A percentile compares a stretch with the other conserved stretches of the same genome.
Conservation (phyloP, 2,888 invertebrate species). For the Hofmannophila pseudospretella region DNA sequence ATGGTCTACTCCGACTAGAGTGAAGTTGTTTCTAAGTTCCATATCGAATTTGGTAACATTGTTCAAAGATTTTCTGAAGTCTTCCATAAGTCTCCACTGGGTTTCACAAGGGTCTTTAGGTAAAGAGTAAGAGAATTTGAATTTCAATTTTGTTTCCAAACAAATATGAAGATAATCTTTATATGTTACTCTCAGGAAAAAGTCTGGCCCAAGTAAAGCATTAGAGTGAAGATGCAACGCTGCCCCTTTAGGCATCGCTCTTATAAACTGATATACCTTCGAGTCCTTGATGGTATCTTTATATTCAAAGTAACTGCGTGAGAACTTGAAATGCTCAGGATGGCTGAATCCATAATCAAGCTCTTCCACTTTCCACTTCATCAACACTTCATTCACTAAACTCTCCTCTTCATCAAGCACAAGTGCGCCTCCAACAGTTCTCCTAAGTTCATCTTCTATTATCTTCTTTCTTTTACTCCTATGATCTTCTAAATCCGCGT, state of each 20-base stretch:
- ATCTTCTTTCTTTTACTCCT: conserved; percentile 1
- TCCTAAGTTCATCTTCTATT: conserved; percentile 4
- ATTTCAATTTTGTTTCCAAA: conserved; percentile 26
- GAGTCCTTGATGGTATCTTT: conserved; percentile 78
- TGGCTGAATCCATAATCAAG: conserved; percentile 67
- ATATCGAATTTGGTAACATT: conserved; percentile 69
- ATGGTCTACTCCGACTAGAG: conserved; percentile 69
- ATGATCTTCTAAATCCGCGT: not conserved
- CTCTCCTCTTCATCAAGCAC: conserved; percentile 66
- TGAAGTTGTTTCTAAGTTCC: conserved; percentile 70
- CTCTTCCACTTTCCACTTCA: conserved; percentile 76
- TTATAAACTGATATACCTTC: conserved; percentile 81
- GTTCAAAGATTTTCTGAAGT: conserved; percentile 42
- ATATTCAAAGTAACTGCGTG: conserved; percentile 81
- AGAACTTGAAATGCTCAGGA: conserved; percentile 79
- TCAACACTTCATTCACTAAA: conserved; percentile 75
- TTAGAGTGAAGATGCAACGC: conserved; percentile 84
- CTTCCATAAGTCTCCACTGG: conserved; percentile 67
- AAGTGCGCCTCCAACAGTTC: conserved; percentile 69
- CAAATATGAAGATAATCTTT: conserved; percentile 79
- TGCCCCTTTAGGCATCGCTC: conserved; percentile 85
- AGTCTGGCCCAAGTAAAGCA: conserved; percentile 79
- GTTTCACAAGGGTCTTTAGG: conserved; percentile 33
- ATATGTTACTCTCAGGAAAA: conserved; percentile 80
- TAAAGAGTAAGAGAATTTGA: conserved; percentile 40